phyloP scores from a whole-genome alignment of 2,113 vertebrate genomes.

The Perccottus glenii region DNA sequence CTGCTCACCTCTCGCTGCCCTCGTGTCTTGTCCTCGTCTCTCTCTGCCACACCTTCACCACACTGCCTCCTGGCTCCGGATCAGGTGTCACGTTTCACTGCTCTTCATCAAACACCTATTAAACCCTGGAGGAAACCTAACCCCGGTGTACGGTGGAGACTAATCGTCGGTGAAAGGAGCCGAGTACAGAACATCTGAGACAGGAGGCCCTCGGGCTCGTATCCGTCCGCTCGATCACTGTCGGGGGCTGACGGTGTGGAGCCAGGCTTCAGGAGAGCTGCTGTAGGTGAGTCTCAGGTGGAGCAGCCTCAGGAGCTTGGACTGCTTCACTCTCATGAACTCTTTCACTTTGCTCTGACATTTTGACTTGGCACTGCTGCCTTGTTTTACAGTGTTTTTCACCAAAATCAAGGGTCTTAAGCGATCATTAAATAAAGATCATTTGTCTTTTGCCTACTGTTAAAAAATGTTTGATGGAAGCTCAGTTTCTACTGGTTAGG shows the following conservation, averaged over 20 bases:
- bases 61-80: constrained; percentile 26
- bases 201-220: constrained; percentile 11
- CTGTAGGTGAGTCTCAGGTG: background rate
- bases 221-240: constrained; percentile 14
- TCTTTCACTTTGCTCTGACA: too few relatives aligned
- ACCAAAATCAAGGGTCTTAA: too few relatives aligned
- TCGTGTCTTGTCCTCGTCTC: constrained; percentile 8
- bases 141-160: constrained; percentile 28
- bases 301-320: background rate
- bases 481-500: too few relatives aligned
- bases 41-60: constrained; percentile 12
- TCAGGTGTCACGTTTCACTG: constrained; percentile 41
- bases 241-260: constrained; percentile 3
- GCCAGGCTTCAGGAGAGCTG: background rate
- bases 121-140: background rate
- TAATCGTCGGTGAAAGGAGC: constrained; percentile 51
- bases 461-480: too few relatives aligned
- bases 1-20: constrained; percentile 2
- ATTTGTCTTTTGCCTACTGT: too few relatives aligned
- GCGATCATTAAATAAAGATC: too few relatives aligned
- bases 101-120: constrained; percentile 27
- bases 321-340: background rate
- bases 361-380: too few relatives aligned
- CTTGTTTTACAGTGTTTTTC: too few relatives aligned
- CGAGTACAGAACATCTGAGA: constrained; percentile 10